A percentile compares a stretch with the other conserved stretches of the same genome.
phyloP scores from a whole-genome alignment of 2,888 invertebrate species.

The Phortica magna region DNA sequence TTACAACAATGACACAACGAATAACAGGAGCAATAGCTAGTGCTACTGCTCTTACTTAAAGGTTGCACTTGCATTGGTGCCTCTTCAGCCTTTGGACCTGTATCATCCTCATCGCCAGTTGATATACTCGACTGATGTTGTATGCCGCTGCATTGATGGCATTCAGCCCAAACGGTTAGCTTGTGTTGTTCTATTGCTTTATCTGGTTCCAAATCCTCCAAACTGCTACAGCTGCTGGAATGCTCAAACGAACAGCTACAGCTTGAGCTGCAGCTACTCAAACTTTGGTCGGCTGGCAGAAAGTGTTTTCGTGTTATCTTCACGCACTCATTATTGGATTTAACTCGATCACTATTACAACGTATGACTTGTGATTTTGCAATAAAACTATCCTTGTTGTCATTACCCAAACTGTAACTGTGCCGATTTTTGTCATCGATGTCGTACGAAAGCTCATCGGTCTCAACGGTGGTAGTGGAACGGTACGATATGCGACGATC shows the following conservation, averaged over 20 bases:
- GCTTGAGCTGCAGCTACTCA: conserved; percentile 72
- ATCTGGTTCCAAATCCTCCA: conserved; percentile 55
- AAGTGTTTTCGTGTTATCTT: conserved; percentile 74
- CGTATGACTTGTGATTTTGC: background rate
- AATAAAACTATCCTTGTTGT: conserved; percentile 2
- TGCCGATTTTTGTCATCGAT: conserved; percentile 41
- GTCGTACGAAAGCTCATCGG: conserved; percentile 67
- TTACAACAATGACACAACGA: conserved; percentile 71
- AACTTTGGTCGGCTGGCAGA: conserved; percentile 60
- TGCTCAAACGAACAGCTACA: conserved; percentile 71
- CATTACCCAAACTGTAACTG: background rate
- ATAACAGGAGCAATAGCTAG: conserved; percentile 75
- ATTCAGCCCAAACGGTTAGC: conserved; percentile 67
- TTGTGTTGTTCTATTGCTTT: conserved; percentile 58
- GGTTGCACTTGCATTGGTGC: background rate
- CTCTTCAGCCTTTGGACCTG: conserved; percentile 38
- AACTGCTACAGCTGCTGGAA: conserved; percentile 72
- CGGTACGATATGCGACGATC: conserved; percentile 62
- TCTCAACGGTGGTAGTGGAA: conserved; percentile 70
- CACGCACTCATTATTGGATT: conserved; percentile 68
- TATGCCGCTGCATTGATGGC: conserved; percentile 61
- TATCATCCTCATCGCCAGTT: conserved; percentile 47
- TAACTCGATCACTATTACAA: conserved; percentile 45
- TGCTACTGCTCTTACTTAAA: conserved; percentile 65
- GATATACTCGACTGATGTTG: conserved; percentile 49